These are phyloP conservation scores for Graphium colonna DNA, from an alignment of 2,888 invertebrate genomes.

Conservation along the genomic window DNA sequence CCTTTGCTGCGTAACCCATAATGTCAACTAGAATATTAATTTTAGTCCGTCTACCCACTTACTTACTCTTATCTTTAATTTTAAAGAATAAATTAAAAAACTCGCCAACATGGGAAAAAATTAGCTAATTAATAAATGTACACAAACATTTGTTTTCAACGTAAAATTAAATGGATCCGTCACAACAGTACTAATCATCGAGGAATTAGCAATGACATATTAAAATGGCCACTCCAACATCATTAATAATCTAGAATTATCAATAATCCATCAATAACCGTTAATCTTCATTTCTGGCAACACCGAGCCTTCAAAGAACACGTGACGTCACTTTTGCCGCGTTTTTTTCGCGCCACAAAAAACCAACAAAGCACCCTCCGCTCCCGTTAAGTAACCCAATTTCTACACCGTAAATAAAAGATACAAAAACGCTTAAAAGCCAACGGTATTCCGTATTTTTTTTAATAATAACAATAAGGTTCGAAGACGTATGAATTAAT, in stretches of 20 bases:
- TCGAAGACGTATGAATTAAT: conserved; percentile 69
- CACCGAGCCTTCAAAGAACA: conserved; percentile 33
- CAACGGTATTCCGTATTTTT: conserved; percentile 65
- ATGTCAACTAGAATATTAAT: no score
- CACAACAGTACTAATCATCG: background rate
- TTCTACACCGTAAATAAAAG: conserved; percentile 77
- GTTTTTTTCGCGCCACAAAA: conserved; percentile 35
- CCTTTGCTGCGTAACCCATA: no score
- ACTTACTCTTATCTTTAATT: no score
- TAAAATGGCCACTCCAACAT: conserved; percentile 29
- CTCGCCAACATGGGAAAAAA: no score
- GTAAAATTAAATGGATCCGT: no score
- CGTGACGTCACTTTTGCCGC: conserved; percentile 26
- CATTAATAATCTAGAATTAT: conserved; percentile 55
- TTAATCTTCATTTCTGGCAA: conserved; percentile 42
- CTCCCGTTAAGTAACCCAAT: conserved; percentile 80
- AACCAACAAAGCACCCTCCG: conserved; percentile 54
- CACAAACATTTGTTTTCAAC: no score
- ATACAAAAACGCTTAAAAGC: conserved; percentile 58
- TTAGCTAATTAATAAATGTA: no score
- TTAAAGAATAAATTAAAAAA: no score
- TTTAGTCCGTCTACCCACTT: no score
- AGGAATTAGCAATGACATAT: conserved; percentile 11
- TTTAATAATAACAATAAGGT: conserved; percentile 36
- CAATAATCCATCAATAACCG: conserved; percentile 52